Conservation (phyloP, 2,113 vertebrate genomes). For the Megaleporinus macrocephalus region DNA sequence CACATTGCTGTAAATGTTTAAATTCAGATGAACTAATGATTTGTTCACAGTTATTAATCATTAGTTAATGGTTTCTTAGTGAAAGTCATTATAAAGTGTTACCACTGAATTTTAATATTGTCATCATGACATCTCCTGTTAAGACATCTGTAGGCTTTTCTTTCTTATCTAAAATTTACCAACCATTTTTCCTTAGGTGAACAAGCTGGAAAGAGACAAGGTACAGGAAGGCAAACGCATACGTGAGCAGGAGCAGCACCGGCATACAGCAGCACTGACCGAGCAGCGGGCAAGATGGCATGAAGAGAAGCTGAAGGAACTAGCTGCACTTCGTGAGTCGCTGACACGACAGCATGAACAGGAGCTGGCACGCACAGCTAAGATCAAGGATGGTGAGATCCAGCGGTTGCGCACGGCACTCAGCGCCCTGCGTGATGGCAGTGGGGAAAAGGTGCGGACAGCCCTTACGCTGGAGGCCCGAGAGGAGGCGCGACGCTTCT, state of each 20-base stretch:
- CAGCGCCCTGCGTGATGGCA: conserved; percentile 89
- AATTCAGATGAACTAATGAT: too few relatives aligned
- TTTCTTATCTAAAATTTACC: neutral
- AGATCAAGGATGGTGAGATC: conserved; percentile 94
- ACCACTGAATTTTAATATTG: too few relatives aligned
- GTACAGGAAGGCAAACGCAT: conserved; percentile 94
- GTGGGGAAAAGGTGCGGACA: conserved; percentile 95
- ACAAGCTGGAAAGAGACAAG: conserved; percentile 95
- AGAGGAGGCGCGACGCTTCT: conserved; percentile 94
- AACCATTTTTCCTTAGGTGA: conserved; percentile 77
- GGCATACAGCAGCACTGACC: conserved; percentile 91
- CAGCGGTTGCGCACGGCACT: conserved; percentile 92
- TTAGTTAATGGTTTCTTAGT: too few relatives aligned
- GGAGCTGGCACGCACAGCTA: conserved; percentile 90
- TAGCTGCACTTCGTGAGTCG: conserved; percentile 91
- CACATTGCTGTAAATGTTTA: too few relatives aligned
- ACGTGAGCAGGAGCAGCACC: conserved; percentile 95
- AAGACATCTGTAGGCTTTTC: neutral
- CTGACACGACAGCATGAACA: conserved; percentile 96
- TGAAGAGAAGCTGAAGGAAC: conserved; percentile 96
- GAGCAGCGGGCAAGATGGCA: conserved; percentile 97
- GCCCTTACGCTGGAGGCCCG: conserved; percentile 92
- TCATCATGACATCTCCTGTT: neutral
- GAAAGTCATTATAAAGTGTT: too few relatives aligned
- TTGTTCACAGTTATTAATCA: too few relatives aligned